Conservation (phyloP, 2,888 invertebrate species). For the Cremastobaeus sp. region DNA sequence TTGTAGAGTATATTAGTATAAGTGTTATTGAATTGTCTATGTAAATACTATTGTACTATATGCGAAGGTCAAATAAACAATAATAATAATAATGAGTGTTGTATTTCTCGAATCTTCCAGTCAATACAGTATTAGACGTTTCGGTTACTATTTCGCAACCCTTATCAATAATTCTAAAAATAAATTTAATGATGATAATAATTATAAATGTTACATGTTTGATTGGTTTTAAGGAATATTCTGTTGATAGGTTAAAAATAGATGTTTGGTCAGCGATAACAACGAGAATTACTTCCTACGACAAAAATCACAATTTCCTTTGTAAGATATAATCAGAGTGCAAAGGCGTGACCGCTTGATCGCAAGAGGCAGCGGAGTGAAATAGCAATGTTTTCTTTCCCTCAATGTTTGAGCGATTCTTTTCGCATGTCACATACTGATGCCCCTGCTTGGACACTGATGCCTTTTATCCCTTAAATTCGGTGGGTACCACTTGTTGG, state of each 20-base stretch:
- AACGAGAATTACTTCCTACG: conserved; percentile 9
- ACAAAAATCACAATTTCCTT: conserved; percentile 58
- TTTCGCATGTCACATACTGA: conserved; percentile 42
- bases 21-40: too few species aligned
- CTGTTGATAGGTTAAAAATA: conserved; percentile 38
- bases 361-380: conserved; percentile 33
- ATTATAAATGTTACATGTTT: too few species aligned
- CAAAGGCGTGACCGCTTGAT: conserved; percentile 65
- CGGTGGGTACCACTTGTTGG: conserved; percentile 72
- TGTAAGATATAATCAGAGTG: conserved; percentile 69
- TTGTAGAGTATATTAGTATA: too few species aligned
- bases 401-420: conserved; percentile 34
- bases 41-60: too few species aligned
- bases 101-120: too few species aligned
- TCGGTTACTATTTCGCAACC: too few species aligned
- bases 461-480: conserved; percentile 66
- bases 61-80: too few species aligned
- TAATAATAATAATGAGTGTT: too few species aligned
- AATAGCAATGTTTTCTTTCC: conserved; percentile 40
- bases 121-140: too few species aligned
- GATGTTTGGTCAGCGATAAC: conserved; percentile 43
- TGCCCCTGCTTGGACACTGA: conserved; percentile 37
- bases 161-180: too few species aligned
- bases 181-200: too few species aligned
- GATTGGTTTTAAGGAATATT: too few species aligned